A percentile compares a stretch with the other conserved stretches of the same genome.
phyloP scores from a whole-genome alignment of 2,888 invertebrate species.

The Atrina japonica region DNA sequence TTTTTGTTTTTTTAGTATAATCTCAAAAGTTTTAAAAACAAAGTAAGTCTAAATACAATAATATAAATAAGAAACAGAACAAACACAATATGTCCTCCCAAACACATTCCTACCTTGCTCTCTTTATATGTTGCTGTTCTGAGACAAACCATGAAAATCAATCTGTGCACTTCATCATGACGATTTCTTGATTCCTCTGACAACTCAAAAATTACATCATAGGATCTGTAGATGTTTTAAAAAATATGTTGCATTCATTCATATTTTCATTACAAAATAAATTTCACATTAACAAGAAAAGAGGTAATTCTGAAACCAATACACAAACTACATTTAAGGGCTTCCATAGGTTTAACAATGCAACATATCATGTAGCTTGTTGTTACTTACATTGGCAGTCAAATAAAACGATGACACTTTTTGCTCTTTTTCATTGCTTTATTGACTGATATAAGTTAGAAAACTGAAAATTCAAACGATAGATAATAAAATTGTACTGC shows the following conservation, averaged over 20 bases:
- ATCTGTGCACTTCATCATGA: slow-evolving; percentile 83
- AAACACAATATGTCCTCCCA: too few species aligned
- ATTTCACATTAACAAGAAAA: background rate
- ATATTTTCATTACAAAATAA: too few species aligned
- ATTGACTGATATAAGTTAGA: too few species aligned
- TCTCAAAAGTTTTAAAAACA: background rate
- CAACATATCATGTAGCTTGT: too few species aligned
- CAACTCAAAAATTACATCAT: slow-evolving; percentile 64
- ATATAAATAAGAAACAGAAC: background rate
- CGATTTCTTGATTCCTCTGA: slow-evolving; percentile 82
- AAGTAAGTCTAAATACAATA: background rate
- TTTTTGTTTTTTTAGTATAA: too few species aligned
- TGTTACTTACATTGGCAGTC: too few species aligned
- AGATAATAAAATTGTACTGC: too few species aligned
- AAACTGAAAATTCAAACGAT: too few species aligned
- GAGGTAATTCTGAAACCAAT: background rate
- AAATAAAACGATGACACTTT: too few species aligned
- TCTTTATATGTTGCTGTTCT: slow-evolving; percentile 91
- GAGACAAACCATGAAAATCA: slow-evolving; percentile 87
- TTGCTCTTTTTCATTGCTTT: too few species aligned
- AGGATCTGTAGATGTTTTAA: slow-evolving; percentile 62
- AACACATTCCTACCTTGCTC: slow-evolving; percentile 84
- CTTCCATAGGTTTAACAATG: too few species aligned
- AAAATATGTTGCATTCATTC: slow-evolving; percentile 1
- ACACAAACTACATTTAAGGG: background rate